These are phyloP conservation scores for Capricornis sumatraensis DNA, from an alignment of 2,113 vertebrate genomes.

Conservation along the genomic window DNA sequence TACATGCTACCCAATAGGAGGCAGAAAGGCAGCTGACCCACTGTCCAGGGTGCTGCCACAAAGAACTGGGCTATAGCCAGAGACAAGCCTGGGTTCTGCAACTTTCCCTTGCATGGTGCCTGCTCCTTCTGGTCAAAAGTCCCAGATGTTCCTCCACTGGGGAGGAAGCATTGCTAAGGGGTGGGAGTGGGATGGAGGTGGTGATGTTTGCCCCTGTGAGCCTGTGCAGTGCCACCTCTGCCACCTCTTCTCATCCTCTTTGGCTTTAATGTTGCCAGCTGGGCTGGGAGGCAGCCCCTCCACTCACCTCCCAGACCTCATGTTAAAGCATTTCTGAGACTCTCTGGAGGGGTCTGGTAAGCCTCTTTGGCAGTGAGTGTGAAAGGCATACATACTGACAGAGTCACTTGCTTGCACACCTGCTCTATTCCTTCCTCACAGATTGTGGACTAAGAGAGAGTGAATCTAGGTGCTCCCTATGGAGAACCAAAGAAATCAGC, in stretches of 20 bases:
- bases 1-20: neutral
- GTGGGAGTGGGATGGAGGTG: neutral
- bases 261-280: neutral
- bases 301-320: neutral
- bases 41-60: neutral
- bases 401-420: neutral
- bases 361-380: neutral
- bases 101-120: neutral
- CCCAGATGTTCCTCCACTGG: neutral
- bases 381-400: neutral
- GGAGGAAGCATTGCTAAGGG: neutral
- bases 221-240: neutral
- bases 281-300: neutral
- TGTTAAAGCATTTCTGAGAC: neutral
- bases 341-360: neutral
- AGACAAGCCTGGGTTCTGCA: neutral
- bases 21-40: neutral
- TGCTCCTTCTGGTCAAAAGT: neutral
- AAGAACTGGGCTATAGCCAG: neutral
- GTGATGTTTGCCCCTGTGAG: neutral
- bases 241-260: neutral
- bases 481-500: neutral
- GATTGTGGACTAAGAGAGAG: neutral
- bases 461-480: neutral
- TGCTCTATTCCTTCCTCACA: neutral